phyloP scores from a whole-genome alignment of 2,888 invertebrate genomes.

The Noctuana brunneofusca region DNA sequence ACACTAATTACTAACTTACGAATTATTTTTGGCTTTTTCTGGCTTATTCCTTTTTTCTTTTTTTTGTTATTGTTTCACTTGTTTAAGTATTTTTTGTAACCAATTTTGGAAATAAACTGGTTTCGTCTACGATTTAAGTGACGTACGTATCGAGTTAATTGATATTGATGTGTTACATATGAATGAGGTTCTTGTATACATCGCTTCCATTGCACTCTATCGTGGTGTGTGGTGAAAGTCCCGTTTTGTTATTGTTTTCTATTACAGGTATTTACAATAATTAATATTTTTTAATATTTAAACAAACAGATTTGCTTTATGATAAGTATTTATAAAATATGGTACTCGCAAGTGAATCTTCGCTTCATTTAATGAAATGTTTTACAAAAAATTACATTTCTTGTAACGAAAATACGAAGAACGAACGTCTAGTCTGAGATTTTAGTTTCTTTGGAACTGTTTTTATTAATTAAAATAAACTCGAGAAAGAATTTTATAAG shows the following conservation, averaged over 20 bases:
- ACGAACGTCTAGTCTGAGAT: not conserved
- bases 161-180: conserved; percentile 21
- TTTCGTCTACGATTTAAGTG: not conserved
- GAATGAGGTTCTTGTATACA: conserved; percentile 26
- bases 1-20: too few species aligned
- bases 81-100: not conserved
- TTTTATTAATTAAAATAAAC: not conserved
- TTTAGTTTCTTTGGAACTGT: not conserved
- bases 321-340: not conserved
- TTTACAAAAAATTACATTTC: not conserved
- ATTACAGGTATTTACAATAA: not conserved
- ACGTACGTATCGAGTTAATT: conserved; percentile 9
- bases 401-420: not conserved
- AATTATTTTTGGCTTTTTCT: too few species aligned
- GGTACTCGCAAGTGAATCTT: not conserved
- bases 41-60: not conserved
- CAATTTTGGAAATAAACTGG: not conserved
- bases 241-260: conserved; percentile 19
- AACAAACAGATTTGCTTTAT: too few species aligned
- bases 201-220: conserved; percentile 5
- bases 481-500: not conserved
- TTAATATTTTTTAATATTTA: too few species aligned
- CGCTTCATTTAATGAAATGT: not conserved
- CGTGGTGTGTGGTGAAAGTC: conserved; percentile 17
- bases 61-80: not conserved